These are phyloP conservation scores for Phyllotreta cruciferae DNA, from an alignment of 2,888 invertebrate genomes.

Conservation along the genomic window DNA sequence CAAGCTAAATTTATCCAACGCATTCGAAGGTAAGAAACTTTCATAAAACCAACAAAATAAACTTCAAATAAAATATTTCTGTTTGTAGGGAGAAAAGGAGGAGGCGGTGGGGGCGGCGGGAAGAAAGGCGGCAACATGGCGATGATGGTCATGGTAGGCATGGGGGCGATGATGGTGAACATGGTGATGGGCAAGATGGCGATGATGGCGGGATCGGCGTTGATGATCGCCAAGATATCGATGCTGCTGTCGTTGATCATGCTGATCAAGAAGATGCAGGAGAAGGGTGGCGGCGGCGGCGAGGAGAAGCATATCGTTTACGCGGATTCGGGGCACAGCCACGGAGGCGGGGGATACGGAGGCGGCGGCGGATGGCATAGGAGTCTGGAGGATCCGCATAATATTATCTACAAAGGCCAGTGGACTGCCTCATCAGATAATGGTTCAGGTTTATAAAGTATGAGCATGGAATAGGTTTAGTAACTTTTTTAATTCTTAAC, in stretches of 20 bases:
- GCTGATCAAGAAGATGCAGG: slow-evolving; percentile 69
- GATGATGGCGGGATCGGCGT: slow-evolving; percentile 71
- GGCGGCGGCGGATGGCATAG: slow-evolving; percentile 62
- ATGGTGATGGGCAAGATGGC: slow-evolving; percentile 73
- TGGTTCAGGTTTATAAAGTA: slow-evolving; percentile 44
- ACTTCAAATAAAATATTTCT: slow-evolving; percentile 4
- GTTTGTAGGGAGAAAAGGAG: slow-evolving; percentile 62
- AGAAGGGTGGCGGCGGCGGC: slow-evolving; percentile 59
- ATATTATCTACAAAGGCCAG: slow-evolving; percentile 76
- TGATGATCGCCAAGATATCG: slow-evolving; percentile 72
- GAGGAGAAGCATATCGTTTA: slow-evolving; percentile 64
- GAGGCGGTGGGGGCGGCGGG: slow-evolving; percentile 56
- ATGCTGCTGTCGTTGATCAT: slow-evolving; percentile 68
- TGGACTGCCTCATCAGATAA: slow-evolving; percentile 40
- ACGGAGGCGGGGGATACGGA: slow-evolving; percentile 52
- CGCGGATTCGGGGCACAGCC: slow-evolving; percentile 57
- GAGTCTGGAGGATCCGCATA: slow-evolving; percentile 67
- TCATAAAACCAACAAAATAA: neutral
- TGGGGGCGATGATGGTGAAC: slow-evolving; percentile 71
- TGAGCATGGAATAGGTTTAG: slow-evolving; percentile 32
- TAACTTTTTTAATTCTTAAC: neutral
- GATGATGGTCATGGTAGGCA: slow-evolving; percentile 68
- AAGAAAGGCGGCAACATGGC: slow-evolving; percentile 62
- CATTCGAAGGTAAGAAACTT: slow-evolving; percentile 51
- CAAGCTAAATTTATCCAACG: slow-evolving; percentile 56